These are phyloP conservation scores for Drosophila bocki DNA, from an alignment of 1,140 invertebrate genomes.

Conservation along the genomic window DNA sequence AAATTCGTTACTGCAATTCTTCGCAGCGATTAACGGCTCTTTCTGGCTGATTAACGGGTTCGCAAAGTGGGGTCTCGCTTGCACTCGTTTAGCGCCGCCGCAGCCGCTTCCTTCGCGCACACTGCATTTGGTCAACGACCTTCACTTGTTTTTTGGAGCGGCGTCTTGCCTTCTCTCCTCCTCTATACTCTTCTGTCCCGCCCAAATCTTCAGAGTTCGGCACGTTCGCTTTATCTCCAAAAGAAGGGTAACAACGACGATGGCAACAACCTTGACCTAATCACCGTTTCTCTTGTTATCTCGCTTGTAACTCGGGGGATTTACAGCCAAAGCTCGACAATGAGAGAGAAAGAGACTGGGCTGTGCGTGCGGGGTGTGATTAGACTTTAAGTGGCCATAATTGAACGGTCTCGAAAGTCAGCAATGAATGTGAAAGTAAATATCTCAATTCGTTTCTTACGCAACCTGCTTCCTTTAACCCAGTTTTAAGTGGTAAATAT, in stretches of 20 bases:
- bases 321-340: conserved; percentile 6
- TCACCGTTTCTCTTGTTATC: conserved; percentile 36
- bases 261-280: conserved; percentile 55
- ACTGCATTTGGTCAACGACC: conserved; percentile 57
- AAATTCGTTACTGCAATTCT: conserved; percentile 47
- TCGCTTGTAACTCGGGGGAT: conserved; percentile 27
- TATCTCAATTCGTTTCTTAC: conserved; percentile 29
- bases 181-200: conserved; percentile 3
- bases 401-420: conserved; percentile 19
- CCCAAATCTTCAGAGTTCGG: conserved; percentile 38
- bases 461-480: conserved; percentile 32
- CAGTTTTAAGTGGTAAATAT: background rate
- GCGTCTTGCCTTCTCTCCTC: conserved; percentile 3
- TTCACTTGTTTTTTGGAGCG: conserved; percentile 37
- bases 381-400: conserved; percentile 35
- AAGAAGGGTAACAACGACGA: conserved; percentile 42
- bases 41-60: conserved; percentile 38
- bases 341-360: conserved; percentile 1
- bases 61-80: conserved; percentile 7
- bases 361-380: conserved; percentile 30
- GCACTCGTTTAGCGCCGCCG: background rate
- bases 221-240: conserved; percentile 42
- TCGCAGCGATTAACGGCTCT: conserved; percentile 34
- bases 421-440: conserved; percentile 37
- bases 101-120: background rate